A percentile compares a stretch with the other conserved stretches of the same genome.
These are phyloP conservation scores for Scolopax mira DNA, from an alignment of 2,113 vertebrate species.

Conservation along the genomic window DNA sequence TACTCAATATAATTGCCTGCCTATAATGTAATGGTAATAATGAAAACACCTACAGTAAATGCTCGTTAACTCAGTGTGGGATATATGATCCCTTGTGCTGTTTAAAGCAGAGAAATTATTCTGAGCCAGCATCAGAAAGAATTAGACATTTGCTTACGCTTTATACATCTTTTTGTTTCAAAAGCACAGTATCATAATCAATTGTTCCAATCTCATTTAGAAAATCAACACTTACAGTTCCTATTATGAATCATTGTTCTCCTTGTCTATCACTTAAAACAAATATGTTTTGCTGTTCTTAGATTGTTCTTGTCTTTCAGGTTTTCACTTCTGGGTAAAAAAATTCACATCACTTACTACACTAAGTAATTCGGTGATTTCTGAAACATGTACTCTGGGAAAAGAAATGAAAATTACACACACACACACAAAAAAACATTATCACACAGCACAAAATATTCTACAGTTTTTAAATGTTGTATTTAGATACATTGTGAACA, in stretches of 20 bases:
- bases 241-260: conserved; percentile 54
- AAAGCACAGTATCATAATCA: background rate
- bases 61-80: conserved; percentile 8
- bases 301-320: conserved; percentile 49
- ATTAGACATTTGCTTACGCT: background rate
- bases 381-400: conserved; percentile 2
- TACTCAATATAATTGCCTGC: conserved; percentile 4
- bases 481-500: background rate
- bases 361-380: conserved; percentile 58
- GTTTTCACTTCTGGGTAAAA: conserved; percentile 49
- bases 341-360: conserved; percentile 20
- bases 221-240: conserved; percentile 35
- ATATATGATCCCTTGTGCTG: conserved; percentile 3
- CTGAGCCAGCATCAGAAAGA: background rate
- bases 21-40: conserved; percentile 30
- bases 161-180: background rate
- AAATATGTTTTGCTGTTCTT: conserved; percentile 21
- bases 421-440: background rate
- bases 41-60: conserved; percentile 46
- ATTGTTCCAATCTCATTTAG: background rate
- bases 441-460: background rate
- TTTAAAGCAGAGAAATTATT: background rate
- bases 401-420: conserved; percentile 38
- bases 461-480: background rate
- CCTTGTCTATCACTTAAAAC: conserved; percentile 20